Base-by-base conservation (phyloP, 64 coral and sea anemone genomes). In the Stichodactyla helianthus region DNA sequence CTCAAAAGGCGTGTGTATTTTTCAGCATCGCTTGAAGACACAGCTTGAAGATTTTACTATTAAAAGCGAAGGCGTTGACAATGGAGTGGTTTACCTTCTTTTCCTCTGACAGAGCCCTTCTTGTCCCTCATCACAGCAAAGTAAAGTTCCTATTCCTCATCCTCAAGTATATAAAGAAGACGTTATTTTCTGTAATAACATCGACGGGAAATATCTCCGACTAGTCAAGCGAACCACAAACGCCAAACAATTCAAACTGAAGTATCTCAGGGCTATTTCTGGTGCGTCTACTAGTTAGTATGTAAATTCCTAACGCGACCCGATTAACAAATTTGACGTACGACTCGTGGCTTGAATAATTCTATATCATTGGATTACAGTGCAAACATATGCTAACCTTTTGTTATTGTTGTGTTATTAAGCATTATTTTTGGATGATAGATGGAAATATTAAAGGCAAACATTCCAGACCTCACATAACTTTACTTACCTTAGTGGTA, bases 81-180 rank as follows among this genome's bases (percentile, higher is more conserved):
- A 5, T 27, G 55, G 12, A 57, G 6, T 6, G 31, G 12, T 19
- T 61, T 61, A 59, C 83, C 83, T 62, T 84, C 83, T 54, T 63
- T 57, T 26, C 83, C 83, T 51, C 53, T 22, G 13, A 84, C 83
- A n/a, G 54, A 60, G 5, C 83, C 83, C 31, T 84, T 84, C 22
- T 84, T 84, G 31, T 84, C 83, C 27, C 16, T 84, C 83, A 84
- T 84, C 61, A 19, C 55, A 27, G 25, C 68, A 5, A 74, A 74
- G 10, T 44, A 74, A 8, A 74, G 25, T 23, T 27, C 12, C 22
- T 3, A 31, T 0, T 27, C 10, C 8, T 31, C 12, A n/a, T 27
- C 27, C 25, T 74, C 27, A 28, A 25, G 10, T n/a, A 31, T 4
- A 74, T 12, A 11, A 7, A 74, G 25, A 12, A 74, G 68, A 65